Evolutionary conservation across 2,113 vertebrate genomes (phyloP).

Genomic region (Tinamus guttatus): DNA sequence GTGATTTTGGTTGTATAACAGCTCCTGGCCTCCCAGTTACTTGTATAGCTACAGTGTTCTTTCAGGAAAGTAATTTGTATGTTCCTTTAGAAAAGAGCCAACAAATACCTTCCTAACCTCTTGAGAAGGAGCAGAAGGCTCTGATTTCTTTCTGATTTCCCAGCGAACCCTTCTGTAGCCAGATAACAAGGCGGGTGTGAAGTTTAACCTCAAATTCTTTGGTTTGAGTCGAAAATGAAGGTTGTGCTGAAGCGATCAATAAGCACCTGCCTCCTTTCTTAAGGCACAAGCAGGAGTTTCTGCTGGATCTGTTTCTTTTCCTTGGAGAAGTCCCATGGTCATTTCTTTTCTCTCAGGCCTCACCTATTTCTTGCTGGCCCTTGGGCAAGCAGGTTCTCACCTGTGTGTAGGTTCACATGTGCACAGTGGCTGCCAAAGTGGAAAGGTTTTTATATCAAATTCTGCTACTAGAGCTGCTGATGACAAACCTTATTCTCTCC

Average conservation of each 20-base stretch:
- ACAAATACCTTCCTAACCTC: neutral
- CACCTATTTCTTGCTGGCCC: neutral
- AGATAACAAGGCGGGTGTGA: neutral
- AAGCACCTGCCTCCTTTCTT: neutral
- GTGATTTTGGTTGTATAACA: constrained; percentile 25
- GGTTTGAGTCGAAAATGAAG: neutral
- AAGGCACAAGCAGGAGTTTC: neutral
- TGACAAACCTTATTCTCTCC: neutral
- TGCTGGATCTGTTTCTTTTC: neutral
- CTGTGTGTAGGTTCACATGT: neutral
- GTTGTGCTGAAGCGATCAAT: neutral
- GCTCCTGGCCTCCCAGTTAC: constrained; percentile 4
- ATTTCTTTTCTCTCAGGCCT: neutral
- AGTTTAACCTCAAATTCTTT: neutral
- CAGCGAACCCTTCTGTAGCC: neutral
- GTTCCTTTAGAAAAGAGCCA: neutral
- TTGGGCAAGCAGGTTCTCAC: neutral
- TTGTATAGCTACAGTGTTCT: constrained; percentile 7
- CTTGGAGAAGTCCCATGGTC: neutral
- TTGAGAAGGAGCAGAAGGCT: neutral
- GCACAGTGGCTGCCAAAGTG: neutral
- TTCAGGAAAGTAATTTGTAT: neutral
- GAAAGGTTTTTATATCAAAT: neutral
- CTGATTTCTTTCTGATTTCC: neutral
- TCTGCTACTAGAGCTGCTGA: neutral